These are phyloP conservation scores for Albula glossodonta DNA, from an alignment of 2,113 vertebrate species.

Conservation along the genomic window DNA sequence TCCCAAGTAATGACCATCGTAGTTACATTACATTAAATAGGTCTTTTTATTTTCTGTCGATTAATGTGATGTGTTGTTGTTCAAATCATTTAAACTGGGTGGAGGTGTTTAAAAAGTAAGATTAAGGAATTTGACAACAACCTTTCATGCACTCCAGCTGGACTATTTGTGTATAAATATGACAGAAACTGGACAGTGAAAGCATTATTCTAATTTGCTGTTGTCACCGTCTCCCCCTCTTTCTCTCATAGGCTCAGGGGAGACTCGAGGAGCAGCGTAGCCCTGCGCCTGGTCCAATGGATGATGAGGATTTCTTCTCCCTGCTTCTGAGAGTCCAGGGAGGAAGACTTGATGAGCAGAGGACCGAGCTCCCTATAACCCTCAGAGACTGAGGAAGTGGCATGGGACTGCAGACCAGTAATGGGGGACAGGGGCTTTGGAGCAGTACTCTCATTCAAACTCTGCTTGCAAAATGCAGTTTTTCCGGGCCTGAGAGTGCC, in stretches of 20 bases:
- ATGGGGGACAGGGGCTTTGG: neutral
- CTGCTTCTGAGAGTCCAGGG: constrained; percentile 84
- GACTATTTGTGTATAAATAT: neutral
- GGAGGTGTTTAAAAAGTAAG: neutral
- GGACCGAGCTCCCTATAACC: constrained; percentile 67
- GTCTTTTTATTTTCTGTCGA: too few species aligned
- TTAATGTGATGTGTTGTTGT: neutral
- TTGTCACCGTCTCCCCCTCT: neutral
- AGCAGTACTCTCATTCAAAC: neutral
- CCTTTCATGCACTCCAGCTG: neutral
- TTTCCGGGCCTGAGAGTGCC: neutral
- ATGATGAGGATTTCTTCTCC: constrained; percentile 86
- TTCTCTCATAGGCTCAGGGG: constrained; percentile 67
- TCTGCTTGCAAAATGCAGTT: neutral
- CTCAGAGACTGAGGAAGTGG: constrained; percentile 56
- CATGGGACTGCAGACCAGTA: neutral
- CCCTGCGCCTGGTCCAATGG: constrained; percentile 79
- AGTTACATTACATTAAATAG: neutral
- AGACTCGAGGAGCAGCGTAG: constrained; percentile 85
- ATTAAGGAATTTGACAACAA: neutral
- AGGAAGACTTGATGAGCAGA: constrained; percentile 80
- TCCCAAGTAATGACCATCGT: constrained; percentile 69
- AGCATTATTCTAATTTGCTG: neutral
- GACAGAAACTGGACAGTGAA: neutral
- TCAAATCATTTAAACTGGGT: neutral